Evolutionary conservation across 2,113 vertebrate genomes (phyloP), one percentile per base, ranked within the genome.

Genomic region (Cryptotis parvus): DNA sequence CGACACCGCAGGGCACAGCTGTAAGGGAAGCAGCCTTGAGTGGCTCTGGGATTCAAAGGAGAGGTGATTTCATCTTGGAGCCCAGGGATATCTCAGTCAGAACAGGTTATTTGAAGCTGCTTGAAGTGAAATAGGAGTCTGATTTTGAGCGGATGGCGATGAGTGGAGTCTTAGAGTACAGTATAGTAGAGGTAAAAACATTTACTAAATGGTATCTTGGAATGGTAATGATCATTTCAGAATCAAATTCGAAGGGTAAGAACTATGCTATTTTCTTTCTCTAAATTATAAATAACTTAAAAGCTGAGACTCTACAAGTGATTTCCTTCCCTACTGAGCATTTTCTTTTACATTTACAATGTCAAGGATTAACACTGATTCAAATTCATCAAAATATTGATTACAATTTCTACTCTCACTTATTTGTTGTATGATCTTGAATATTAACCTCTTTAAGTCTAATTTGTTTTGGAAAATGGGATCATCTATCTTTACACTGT

Each of bases 361-460:
- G 33, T 77, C 49, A 80, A 89, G 37, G 9, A 81, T 49, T 18
- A 76, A 70, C 29, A 85, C 3, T 24, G 8, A 37, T 37, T 89
- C 61, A 0, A 72, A 89, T 68, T 94, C 63, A 69, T 26, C 61
- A 3, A 87, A 9, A 87, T 24, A 39, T 78, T 66, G 33, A 45
- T 35, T 74, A 2, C 24, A 84, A 68, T 69, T 37, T 31, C n/a
- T n/a, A 49, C 26, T 65, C 9, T 61, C 45, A 66, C 3, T 92
- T 83, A 87, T 11, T 72, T 89, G 33, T 63, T 93, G 10, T 93
- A 49, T 80, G 33, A 80, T 14, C 43, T 70, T n/a, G 20, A 41
- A 24, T 27, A 94, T 93, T 94, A 88, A 87, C 12, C 6, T 85
- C 58, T 92, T 52, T 83, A 45, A 80, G 29, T 5, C 76, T 63